phyloP scores from a whole-genome alignment of 2,888 invertebrate species.

The Volucella inanis region DNA sequence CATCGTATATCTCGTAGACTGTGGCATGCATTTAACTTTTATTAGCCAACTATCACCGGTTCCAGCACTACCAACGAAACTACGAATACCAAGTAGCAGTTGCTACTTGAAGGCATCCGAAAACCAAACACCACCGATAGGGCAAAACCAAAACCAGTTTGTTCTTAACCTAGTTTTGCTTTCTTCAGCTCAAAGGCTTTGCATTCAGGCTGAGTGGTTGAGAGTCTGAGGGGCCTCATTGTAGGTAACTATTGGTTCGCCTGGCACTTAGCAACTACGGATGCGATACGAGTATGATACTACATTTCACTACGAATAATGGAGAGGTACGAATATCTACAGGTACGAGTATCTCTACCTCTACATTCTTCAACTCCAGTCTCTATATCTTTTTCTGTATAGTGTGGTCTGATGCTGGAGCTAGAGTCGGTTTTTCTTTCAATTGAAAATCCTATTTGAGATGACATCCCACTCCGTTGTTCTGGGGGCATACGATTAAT shows the following conservation, averaged over 20 bases:
- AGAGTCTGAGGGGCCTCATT: constrained; percentile 22
- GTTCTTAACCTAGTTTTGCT: constrained; percentile 74
- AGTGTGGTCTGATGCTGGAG: background rate
- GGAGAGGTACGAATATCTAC: constrained; percentile 1
- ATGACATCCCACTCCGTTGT: background rate
- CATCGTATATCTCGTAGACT: constrained; percentile 15
- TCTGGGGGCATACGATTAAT: constrained; percentile 25
- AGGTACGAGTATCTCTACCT: no score
- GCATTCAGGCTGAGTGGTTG: background rate
- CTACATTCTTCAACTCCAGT: no score
- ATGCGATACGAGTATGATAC: background rate
- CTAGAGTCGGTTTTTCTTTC: constrained; percentile 1
- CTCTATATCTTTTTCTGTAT: background rate
- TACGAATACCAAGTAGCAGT: constrained; percentile 26
- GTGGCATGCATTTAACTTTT: constrained; percentile 36
- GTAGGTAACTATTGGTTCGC: constrained; percentile 40
- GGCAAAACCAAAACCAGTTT: constrained; percentile 63
- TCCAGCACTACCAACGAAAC: background rate
- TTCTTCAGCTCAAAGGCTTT: constrained; percentile 56
- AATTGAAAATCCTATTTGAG: constrained; percentile 21
- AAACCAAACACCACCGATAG: constrained; percentile 57
- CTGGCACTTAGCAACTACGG: constrained; percentile 12
- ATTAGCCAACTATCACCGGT: constrained; percentile 14
- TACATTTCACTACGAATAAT: background rate
- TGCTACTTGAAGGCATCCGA: constrained; percentile 56